A percentile compares a stretch with the other conserved stretches of the same genome.
Evolutionary conservation across 2,888 invertebrate species (phyloP).

Genomic region (Himalopsyche kuldschensis): DNA sequence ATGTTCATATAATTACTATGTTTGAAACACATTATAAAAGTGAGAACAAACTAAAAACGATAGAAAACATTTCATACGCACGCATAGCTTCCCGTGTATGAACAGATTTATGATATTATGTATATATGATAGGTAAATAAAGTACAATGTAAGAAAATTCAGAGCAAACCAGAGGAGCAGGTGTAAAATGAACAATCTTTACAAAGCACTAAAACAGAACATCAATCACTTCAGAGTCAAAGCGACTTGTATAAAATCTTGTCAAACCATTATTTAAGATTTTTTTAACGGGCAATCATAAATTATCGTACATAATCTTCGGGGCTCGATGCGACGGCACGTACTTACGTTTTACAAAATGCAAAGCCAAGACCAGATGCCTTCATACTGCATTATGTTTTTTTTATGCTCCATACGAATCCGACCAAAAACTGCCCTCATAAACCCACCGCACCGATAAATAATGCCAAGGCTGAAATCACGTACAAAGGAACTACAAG

Average conservation of each 20-base stretch:
- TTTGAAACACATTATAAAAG: too few species aligned
- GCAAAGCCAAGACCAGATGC: neutral
- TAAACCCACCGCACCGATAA: conserved; percentile 17
- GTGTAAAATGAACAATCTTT: neutral
- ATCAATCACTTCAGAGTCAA: neutral
- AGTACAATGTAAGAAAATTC: neutral
- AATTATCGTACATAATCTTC: conserved; percentile 24
- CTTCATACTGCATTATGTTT: neutral
- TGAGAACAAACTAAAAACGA: too few species aligned
- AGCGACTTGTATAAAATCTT: neutral
- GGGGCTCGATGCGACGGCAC: conserved; percentile 24
- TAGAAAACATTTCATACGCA: too few species aligned
- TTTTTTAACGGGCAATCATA: neutral
- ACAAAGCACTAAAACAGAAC: neutral
- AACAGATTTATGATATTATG: too few species aligned
- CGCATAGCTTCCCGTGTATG: too few species aligned
- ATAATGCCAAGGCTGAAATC: conserved; percentile 4
- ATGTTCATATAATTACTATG: too few species aligned
- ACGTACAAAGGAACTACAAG: conserved; percentile 18
- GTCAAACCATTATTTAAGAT: neutral
- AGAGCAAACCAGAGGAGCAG: neutral
- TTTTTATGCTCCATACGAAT: conserved; percentile 10
- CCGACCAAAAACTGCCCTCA: conserved; percentile 19
- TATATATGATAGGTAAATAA: neutral
- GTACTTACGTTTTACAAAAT: conserved; percentile 11